phyloP scores from a whole-genome alignment of 2,113 vertebrate genomes.

The Neotoma lepida region DNA sequence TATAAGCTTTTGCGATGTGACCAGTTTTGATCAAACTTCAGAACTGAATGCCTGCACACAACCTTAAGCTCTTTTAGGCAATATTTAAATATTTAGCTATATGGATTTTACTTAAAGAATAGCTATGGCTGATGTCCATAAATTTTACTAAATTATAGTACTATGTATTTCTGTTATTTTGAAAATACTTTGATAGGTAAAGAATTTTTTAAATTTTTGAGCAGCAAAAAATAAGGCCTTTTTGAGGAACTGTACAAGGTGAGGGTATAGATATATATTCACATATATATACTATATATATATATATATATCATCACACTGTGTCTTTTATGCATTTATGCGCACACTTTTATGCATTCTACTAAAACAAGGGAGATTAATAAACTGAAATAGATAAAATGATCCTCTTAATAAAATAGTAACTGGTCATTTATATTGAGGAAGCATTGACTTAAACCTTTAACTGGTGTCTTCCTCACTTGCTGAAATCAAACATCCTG shows the following conservation, averaged over 20 bases:
- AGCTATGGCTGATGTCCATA: not conserved
- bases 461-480: not conserved
- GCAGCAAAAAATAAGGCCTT: not conserved
- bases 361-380: not conserved
- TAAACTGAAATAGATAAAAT: not conserved
- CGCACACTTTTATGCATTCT: not conserved
- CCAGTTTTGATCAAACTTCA: not conserved
- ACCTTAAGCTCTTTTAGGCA: not conserved
- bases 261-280: not conserved
- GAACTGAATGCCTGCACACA: not conserved
- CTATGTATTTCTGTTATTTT: not conserved
- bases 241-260: not conserved
- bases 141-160: constrained; percentile 3
- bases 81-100: not conserved
- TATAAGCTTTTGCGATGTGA: not conserved
- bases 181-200: not conserved
- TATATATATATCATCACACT: not conserved
- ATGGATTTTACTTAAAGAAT: constrained; percentile 1
- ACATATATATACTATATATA: too few species aligned
- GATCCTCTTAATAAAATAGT: not conserved
- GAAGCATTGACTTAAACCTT: not conserved
- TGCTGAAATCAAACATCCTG: constrained; percentile 4
- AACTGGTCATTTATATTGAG: not conserved
- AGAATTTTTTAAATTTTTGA: not conserved
- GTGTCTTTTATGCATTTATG: too few species aligned